Evolutionary conservation across 1,140 invertebrate species (phyloP).

Genomic region (Drosophila paulistorum): DNA sequence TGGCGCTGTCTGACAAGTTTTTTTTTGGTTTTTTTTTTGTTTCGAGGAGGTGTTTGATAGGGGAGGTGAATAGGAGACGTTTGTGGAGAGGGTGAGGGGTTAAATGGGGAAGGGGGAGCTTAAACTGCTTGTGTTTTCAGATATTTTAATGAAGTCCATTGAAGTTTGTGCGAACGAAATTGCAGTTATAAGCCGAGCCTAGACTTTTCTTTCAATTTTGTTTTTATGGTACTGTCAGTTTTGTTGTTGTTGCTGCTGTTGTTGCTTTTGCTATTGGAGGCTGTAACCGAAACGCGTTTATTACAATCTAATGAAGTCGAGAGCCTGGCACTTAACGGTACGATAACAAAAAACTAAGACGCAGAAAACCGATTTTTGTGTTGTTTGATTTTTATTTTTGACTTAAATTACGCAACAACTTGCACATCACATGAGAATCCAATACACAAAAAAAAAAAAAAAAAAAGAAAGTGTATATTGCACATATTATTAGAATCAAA

Average conservation of each 20-base stretch:
- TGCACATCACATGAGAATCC: conserved; percentile 40
- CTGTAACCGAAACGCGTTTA: conserved; percentile 73
- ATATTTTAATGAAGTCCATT: conserved; percentile 82
- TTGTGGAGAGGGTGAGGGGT: neutral
- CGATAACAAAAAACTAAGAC: neutral
- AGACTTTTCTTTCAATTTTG: conserved; percentile 60
- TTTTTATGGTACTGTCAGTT: conserved; percentile 78
- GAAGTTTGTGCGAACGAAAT: conserved; percentile 79
- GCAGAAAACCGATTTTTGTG: conserved; percentile 33
- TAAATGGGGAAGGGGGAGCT: conserved; percentile 1
- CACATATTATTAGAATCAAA: neutral
- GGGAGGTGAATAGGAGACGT: neutral
- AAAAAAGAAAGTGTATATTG: neutral
- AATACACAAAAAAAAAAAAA: neutral
- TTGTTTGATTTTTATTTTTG: conserved; percentile 43
- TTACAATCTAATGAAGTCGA: conserved; percentile 81
- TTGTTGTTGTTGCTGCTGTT: conserved; percentile 27
- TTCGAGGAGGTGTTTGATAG: conserved; percentile 6
- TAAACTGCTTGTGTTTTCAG: conserved; percentile 79
- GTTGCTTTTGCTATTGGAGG: conserved; percentile 41
- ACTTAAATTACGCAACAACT: conserved; percentile 56
- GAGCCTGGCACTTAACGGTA: conserved; percentile 78
- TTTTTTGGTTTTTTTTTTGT: conserved; percentile 23
- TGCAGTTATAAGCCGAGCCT: conserved; percentile 76
- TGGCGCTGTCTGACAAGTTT: conserved; percentile 66